Percentiles rank a stretch among this genome's conserved stretches.
phyloP scores from a whole-genome alignment of 2,888 invertebrate species.

The Lepas anatifera region DNA sequence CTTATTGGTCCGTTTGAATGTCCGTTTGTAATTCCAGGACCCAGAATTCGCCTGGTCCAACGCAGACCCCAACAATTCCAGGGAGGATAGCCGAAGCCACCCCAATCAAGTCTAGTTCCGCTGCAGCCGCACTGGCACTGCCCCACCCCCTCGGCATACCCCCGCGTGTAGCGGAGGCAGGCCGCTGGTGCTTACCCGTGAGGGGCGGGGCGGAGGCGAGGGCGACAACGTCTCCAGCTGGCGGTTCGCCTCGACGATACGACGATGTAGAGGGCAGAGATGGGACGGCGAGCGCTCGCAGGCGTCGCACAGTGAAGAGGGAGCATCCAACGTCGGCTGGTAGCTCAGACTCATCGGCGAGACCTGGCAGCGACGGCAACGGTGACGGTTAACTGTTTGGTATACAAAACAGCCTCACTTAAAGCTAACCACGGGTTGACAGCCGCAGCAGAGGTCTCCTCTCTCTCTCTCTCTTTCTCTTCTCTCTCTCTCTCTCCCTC shows the following conservation, averaged over 20 bases:
- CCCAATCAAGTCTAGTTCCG: background rate
- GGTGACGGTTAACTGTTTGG: no score
- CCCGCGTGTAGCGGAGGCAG: background rate
- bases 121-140: no score
- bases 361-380: background rate
- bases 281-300: background rate
- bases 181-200: background rate
- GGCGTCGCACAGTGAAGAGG: background rate
- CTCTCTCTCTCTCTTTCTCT: no score
- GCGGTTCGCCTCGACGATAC: background rate
- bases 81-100: no score
- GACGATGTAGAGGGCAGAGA: background rate
- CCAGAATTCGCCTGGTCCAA: no score
- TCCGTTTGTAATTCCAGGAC: no score
- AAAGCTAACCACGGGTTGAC: no score
- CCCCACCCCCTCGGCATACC: no score
- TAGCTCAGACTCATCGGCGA: background rate
- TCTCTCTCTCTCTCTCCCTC: no score
- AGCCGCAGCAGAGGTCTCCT: no score
- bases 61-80: background rate
- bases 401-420: no score
- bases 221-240: background rate
- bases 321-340: background rate
- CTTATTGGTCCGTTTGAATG: no score
- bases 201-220: background rate